These are phyloP conservation scores for Chrysolina haemoptera DNA, from an alignment of 2,888 invertebrate species.

Conservation along the genomic window DNA sequence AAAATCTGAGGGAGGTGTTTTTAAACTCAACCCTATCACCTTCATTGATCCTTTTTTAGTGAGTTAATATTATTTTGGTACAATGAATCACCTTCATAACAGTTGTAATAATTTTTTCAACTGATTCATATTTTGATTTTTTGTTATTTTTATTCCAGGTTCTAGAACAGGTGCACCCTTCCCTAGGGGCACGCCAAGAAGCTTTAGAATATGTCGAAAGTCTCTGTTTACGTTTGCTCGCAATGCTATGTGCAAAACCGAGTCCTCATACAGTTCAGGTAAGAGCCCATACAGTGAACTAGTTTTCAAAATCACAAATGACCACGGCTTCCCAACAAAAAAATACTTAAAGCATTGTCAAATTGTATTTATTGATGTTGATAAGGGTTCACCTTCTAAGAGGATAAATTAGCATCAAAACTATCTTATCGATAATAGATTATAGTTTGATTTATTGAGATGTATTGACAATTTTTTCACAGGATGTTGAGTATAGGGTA, in stretches of 20 bases:
- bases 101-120: too few species aligned
- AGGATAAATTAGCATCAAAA: too few species aligned
- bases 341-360: too few species aligned
- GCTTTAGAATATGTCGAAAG: constrained; percentile 94
- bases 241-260: constrained; percentile 89
- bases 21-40: too few species aligned
- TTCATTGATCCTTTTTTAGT: too few species aligned
- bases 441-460: not conserved
- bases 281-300: constrained; percentile 38
- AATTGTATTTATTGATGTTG: too few species aligned
- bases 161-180: constrained; percentile 91
- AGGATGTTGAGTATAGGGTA: constrained; percentile 95
- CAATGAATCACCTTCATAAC: too few species aligned
- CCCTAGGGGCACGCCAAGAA: constrained; percentile 87
- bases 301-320: not conserved
- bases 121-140: not conserved
- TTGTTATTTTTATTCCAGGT: constrained; percentile 74
- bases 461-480: constrained; percentile 51
- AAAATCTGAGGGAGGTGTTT: too few species aligned
- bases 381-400: too few species aligned
- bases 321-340: too few species aligned
- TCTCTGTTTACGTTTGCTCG: constrained; percentile 89
- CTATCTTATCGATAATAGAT: not conserved
- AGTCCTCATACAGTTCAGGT: constrained; percentile 86
- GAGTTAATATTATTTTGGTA: too few species aligned